These are phyloP conservation scores for Pseudomugil tenellus DNA, from an alignment of 2,797 vertebrate genomes.

Conservation along the genomic window DNA sequence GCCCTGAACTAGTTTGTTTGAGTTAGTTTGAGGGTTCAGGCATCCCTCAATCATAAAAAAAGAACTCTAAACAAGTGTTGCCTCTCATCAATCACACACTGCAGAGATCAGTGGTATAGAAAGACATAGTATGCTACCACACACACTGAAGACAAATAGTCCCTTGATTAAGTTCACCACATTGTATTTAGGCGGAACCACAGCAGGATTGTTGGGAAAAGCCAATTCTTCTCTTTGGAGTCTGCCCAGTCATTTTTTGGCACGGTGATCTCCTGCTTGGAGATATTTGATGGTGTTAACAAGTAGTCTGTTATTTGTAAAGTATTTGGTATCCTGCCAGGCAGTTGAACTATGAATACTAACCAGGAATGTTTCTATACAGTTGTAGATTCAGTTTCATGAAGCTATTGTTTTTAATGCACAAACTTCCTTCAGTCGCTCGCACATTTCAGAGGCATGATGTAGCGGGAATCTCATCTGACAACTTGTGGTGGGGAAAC, in stretches of 20 bases:
- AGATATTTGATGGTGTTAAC: constrained; percentile 31
- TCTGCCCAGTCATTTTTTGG: constrained; percentile 25
- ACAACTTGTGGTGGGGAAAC: constrained; percentile 37
- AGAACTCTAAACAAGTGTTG: constrained; percentile 68
- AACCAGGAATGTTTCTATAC: background rate
- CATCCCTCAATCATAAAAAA: constrained; percentile 15
- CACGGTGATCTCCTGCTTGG: constrained; percentile 6
- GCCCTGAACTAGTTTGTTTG: constrained; percentile 68
- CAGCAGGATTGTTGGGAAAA: constrained; percentile 41
- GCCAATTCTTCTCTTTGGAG: constrained; percentile 30
- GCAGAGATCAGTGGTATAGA: constrained; percentile 56
- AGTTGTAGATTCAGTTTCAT: background rate
- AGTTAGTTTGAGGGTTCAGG: constrained; percentile 49
- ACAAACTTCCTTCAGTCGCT: constrained; percentile 3
- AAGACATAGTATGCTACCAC: constrained; percentile 50
- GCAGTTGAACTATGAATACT: constrained; percentile 10
- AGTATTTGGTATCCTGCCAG: constrained; percentile 1
- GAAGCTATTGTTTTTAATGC: background rate
- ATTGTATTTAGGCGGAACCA: constrained; percentile 56
- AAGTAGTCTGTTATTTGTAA: constrained; percentile 41
- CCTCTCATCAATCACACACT: constrained; percentile 72
- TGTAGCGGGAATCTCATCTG: constrained; percentile 57
- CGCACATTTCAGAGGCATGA: constrained; percentile 26
- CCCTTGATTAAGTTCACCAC: constrained; percentile 72
- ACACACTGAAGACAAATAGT: constrained; percentile 63